Evolutionary conservation across 2,888 invertebrate species (phyloP), one percentile per base, ranked within the genome.

Genomic region (Hydrotaea cyrtoneurina): DNA sequence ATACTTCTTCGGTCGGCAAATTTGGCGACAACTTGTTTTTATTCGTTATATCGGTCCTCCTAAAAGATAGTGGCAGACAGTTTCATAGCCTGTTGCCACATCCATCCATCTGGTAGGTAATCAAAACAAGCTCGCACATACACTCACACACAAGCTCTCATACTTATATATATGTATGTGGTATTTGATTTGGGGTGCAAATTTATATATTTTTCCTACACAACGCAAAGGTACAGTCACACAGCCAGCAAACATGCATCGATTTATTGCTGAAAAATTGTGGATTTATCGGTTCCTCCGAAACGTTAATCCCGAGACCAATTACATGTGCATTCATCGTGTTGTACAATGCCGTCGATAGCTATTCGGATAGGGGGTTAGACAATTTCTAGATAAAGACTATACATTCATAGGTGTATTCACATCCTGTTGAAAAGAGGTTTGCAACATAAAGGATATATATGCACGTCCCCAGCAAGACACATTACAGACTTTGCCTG

Each of bases 1-100:
- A 86, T 88, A 87, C 86, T 88, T 82, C 57, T 53, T 62, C 73
- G 15, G 50, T 26, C 13, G 46, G 5, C 69, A 19, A 19, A 13
- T 39, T 66, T 46, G 43, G 69, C 23, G 62, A 62, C 59, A 59
- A 59, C 69, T 43, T 21, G 19, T 43, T 39, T 64, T 36, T n/a
- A 11, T 21, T 55, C 55, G 5, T 59, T 15, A 23, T 59, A 26
- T 59, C 11, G 59, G 5, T 46, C 19, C 66, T 19, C 10, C 39
- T 23, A 1, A 50, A n/a, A n/a, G 50, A 50, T n/a, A 39, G 59
- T 4, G n/a, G n/a, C n/a, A n/a, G 5, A 66, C 5, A 13, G 59
- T 46, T 23, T 53, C 46, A 39, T 7, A 43, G 15, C 15, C 31
- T 75, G 64, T 64, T 64, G 57, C 73, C 57, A 31, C 31, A 57